A percentile compares a stretch with the other conserved stretches of the same genome.
These are phyloP conservation scores for Heliconius ethilla DNA, from an alignment of 2,888 invertebrate species.

Conservation along the genomic window DNA sequence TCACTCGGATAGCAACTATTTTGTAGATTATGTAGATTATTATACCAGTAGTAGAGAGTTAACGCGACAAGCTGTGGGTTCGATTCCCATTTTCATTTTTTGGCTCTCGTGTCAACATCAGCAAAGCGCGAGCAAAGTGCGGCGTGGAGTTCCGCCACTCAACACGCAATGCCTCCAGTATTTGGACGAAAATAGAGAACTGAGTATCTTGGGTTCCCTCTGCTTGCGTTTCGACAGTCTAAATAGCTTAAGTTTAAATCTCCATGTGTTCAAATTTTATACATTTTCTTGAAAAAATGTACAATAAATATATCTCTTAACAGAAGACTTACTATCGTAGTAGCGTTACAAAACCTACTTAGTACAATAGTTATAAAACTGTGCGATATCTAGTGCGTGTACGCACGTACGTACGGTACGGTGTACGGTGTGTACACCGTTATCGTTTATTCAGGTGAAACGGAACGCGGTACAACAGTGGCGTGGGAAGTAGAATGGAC, in stretches of 20 bases:
- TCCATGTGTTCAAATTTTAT: too few species aligned
- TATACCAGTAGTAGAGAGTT: too few species aligned
- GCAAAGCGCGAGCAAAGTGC: too few species aligned
- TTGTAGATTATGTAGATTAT: background rate
- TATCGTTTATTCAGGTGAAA: constrained; percentile 50
- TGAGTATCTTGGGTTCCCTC: background rate
- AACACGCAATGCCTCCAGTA: too few species aligned
- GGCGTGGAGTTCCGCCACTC: too few species aligned
- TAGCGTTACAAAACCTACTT: background rate
- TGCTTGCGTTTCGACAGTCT: background rate
- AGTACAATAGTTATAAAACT: background rate
- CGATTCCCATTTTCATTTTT: too few species aligned
- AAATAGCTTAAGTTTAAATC: background rate
- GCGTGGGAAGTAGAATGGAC: constrained; percentile 59
- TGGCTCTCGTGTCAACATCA: too few species aligned
- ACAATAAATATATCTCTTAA: background rate
- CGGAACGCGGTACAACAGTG: constrained; percentile 55
- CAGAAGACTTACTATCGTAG: background rate
- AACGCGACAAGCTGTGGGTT: too few species aligned
- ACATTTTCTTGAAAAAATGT: too few species aligned
- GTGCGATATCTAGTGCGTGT: constrained; percentile 32
- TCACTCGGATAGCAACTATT: background rate
- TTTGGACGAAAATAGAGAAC: too few species aligned
- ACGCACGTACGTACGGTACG: too few species aligned
- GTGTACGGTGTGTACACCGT: too few species aligned